Percentiles rank a stretch among this genome's conserved stretches.
These are phyloP conservation scores for Carettochelys insculpta DNA, from an alignment of 2,113 vertebrate genomes.

Conservation along the genomic window DNA sequence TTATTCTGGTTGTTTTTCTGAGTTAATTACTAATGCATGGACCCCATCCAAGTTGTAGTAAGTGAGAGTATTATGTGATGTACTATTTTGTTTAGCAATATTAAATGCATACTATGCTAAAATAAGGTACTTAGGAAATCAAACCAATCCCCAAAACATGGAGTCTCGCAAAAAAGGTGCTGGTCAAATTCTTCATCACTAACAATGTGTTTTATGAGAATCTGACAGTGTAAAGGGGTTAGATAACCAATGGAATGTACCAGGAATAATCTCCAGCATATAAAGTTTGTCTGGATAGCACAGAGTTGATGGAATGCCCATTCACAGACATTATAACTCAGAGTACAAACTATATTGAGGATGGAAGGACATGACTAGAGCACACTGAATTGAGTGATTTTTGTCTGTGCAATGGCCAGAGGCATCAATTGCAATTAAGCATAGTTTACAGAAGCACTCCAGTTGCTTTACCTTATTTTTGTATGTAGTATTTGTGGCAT, in stretches of 20 bases:
- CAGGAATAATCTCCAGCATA: background rate
- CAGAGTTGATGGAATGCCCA: constrained; percentile 4
- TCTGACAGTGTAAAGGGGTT: background rate
- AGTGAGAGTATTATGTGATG: background rate
- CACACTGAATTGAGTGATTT: background rate
- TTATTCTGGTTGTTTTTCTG: background rate
- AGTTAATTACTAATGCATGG: background rate
- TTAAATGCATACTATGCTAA: fast-evolving
- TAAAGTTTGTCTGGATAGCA: background rate
- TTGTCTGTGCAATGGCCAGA: background rate
- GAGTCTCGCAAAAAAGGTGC: background rate
- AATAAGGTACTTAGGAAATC: background rate
- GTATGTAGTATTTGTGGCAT: background rate
- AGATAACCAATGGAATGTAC: background rate
- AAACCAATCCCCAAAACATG: background rate
- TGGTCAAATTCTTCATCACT: background rate
- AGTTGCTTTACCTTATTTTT: constrained; percentile 2
- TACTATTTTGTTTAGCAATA: background rate
- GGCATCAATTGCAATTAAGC: background rate
- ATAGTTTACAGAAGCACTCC: background rate
- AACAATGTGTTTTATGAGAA: background rate
- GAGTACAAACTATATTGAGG: background rate
- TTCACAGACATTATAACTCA: background rate
- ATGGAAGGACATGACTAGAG: constrained; percentile 22
- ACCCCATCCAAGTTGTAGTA: background rate